Conservation (phyloP, 2,113 vertebrate genomes). For the Gorilla gorilla region DNA sequence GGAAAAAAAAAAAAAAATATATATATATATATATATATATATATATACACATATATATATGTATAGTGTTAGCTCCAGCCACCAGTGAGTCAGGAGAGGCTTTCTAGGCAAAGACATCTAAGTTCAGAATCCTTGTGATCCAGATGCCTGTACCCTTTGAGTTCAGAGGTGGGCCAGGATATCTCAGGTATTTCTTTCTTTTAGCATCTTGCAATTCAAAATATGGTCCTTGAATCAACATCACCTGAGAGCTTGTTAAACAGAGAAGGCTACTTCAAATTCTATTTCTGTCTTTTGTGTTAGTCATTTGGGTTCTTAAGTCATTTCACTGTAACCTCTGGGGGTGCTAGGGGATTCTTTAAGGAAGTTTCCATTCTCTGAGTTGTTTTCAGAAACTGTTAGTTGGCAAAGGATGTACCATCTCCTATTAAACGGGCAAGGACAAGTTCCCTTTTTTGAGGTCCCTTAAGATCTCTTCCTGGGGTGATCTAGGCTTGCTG, state of each 20-base stretch:
- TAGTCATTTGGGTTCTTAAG: slow-evolving; percentile 49
- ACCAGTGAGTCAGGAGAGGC: not conserved
- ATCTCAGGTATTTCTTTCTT: not conserved
- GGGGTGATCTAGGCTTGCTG: not conserved
- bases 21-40: too few relatives aligned
- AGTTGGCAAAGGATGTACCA: not conserved
- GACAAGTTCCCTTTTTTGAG: not conserved
- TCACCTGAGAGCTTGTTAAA: not conserved
- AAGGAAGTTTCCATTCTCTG: slow-evolving; percentile 42
- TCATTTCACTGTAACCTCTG: slow-evolving; percentile 40
- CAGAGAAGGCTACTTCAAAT: not conserved
- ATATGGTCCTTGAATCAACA: not conserved
- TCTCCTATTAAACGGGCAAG: not conserved
- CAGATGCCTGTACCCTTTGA: not conserved
- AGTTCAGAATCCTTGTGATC: not conserved
- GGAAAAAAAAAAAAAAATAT: not conserved
- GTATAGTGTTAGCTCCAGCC: not conserved
- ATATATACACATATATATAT: too few relatives aligned
- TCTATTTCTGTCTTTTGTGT: slow-evolving; percentile 28
- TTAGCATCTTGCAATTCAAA: not conserved
- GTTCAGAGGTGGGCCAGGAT: not conserved
- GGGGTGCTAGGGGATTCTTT: slow-evolving; percentile 47
- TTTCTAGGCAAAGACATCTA: not conserved
- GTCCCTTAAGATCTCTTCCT: not conserved
- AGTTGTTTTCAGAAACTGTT: slow-evolving; percentile 19